Percentiles rank a stretch among this genome's conserved stretches.
These are phyloP conservation scores for Agrilus biguttatus DNA, from an alignment of 2,888 invertebrate genomes.

Conservation along the genomic window DNA sequence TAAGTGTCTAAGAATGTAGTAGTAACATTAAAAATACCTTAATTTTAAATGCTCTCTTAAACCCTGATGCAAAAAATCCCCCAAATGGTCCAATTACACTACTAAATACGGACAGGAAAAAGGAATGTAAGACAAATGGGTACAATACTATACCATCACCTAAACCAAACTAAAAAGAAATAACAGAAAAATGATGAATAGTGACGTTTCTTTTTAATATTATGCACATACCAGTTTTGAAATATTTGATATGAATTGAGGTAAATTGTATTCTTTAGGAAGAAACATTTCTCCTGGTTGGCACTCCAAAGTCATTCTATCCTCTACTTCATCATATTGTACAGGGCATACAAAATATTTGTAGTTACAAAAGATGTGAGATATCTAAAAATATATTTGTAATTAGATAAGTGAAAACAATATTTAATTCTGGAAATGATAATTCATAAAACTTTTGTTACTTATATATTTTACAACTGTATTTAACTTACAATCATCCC, in stretches of 20 bases:
- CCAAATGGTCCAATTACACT: constrained; percentile 98
- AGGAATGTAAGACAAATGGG: constrained; percentile 90
- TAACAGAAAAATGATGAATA: not conserved
- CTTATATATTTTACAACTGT: too few relatives aligned
- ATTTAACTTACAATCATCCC: constrained; percentile 31
- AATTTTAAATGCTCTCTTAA: constrained; percentile 97
- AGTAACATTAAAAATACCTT: constrained; percentile 45
- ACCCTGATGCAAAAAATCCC: constrained; percentile 98
- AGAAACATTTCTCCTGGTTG: constrained; percentile 80
- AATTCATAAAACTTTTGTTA: too few relatives aligned
- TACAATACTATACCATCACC: constrained; percentile 46
- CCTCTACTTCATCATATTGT: constrained; percentile 71
- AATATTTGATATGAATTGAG: too few relatives aligned
- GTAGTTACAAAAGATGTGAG: constrained; percentile 78
- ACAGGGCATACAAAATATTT: constrained; percentile 96
- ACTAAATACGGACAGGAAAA: constrained; percentile 88
- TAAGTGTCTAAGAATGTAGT: constrained; percentile 8
- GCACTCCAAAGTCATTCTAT: constrained; percentile 84
- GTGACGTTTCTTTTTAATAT: too few relatives aligned
- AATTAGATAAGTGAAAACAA: too few relatives aligned
- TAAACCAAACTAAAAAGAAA: not conserved
- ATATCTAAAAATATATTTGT: constrained; percentile 52
- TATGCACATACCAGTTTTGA: too few relatives aligned
- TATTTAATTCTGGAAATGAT: too few relatives aligned
- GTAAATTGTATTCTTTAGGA: constrained; percentile 56